Conservation (phyloP, 1,140 invertebrate species). For the Sycobia sp. region DNA sequence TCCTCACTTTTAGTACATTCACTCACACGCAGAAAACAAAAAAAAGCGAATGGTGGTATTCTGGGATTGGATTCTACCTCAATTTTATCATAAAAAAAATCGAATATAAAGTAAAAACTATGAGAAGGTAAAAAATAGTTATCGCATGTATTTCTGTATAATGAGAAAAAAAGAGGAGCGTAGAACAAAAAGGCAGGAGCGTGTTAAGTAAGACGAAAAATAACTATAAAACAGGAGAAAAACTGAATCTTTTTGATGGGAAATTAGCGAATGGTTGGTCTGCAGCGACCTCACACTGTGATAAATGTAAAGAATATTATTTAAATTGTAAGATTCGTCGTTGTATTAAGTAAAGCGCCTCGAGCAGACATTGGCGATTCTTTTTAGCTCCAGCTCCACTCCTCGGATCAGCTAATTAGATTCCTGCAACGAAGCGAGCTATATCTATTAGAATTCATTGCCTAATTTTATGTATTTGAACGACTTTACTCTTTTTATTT, state of each 20-base stretch:
- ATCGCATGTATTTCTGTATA: slow-evolving; percentile 36
- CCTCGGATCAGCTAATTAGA: background rate
- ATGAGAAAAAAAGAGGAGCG: slow-evolving; percentile 9
- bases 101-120: background rate
- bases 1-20: slow-evolving; percentile 56
- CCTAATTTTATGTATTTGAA: slow-evolving; percentile 30
- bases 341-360: slow-evolving; percentile 47
- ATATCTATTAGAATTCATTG: slow-evolving; percentile 27
- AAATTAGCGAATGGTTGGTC: slow-evolving; percentile 44
- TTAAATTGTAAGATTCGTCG: slow-evolving; percentile 54
- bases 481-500: slow-evolving; percentile 21
- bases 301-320: slow-evolving; percentile 62
- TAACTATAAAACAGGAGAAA: background rate
- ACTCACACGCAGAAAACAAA: slow-evolving; percentile 37
- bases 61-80: slow-evolving; percentile 58
- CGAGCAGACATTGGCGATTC: slow-evolving; percentile 33
- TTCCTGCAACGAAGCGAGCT: slow-evolving; percentile 13
- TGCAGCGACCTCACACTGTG: slow-evolving; percentile 62
- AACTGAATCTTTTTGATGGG: slow-evolving; percentile 32
- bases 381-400: slow-evolving; percentile 7
- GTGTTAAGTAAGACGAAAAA: slow-evolving; percentile 5
- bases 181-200: slow-evolving; percentile 15
- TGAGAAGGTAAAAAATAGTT: background rate
- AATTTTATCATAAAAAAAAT: slow-evolving; percentile 48
- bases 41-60: slow-evolving; percentile 35